Conservation (phyloP, 1,140 invertebrate genomes). For the Melitaea cinxia region DNA sequence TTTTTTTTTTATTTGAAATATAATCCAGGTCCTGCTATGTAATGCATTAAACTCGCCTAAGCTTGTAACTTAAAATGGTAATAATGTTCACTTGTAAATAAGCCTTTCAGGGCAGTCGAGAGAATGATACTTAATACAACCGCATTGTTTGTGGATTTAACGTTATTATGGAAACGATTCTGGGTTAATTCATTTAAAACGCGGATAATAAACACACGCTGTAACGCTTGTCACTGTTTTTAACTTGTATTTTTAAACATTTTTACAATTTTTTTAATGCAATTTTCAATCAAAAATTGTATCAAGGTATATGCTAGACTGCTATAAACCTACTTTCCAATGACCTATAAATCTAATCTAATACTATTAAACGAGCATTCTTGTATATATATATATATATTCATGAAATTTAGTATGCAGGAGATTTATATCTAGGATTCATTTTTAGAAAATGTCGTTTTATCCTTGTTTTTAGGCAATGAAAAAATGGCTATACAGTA, state of each 20-base stretch:
- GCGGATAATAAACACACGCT: conserved; percentile 6
- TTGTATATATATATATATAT: too few relatives aligned
- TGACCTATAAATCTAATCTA: too few relatives aligned
- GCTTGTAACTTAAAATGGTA: conserved; percentile 11
- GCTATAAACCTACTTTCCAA: too few relatives aligned
- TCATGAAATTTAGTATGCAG: too few relatives aligned
- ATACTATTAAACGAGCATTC: too few relatives aligned
- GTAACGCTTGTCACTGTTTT: neutral
- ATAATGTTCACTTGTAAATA: conserved; percentile 39
- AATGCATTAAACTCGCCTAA: neutral
- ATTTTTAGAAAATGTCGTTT: too few relatives aligned
- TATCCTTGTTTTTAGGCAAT: too few relatives aligned
- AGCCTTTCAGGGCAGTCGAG: conserved; percentile 43
- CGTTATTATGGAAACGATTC: conserved; percentile 42
- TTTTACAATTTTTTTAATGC: too few relatives aligned
- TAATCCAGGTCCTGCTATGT: neutral
- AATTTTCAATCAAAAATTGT: too few relatives aligned
- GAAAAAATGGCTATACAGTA: too few relatives aligned
- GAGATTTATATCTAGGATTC: too few relatives aligned
- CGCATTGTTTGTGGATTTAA: conserved; percentile 49
- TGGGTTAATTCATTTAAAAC: conserved; percentile 40
- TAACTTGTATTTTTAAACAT: neutral
- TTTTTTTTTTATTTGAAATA: neutral
- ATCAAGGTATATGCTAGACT: too few relatives aligned
- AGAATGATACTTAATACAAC: conserved; percentile 43